Evolutionary conservation across 2,888 invertebrate genomes (phyloP), one percentile per base, ranked within the genome.

Genomic region (Tinea pellionella): DNA sequence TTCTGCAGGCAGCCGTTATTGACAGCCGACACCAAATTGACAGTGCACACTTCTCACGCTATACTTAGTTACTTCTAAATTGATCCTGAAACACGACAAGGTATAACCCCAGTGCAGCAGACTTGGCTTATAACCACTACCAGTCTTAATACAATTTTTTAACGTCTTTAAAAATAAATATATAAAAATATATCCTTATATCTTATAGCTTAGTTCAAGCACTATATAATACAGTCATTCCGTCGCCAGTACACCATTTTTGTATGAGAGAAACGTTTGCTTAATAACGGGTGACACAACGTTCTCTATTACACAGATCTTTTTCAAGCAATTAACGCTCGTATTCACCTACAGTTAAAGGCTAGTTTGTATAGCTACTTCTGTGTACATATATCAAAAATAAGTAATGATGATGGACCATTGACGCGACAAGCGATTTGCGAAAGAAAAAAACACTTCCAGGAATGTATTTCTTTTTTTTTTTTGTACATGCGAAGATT

Each of bases 321-420:
- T 15, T 15, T 2, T 15, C 37, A 9, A 47, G 2, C 47, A 47
- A 47, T 16, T 37, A 47, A 6, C 47, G 15, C 8, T 9, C 9
- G 2, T 16, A 47, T 47, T 13, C 13, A 3, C 41, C 12, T 41
- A 6, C 13, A 4, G 2, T 47, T 47, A 47, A 47, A 16, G 37
- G 37, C 9, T 37, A 37, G 37, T 24, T n/a, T 53, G 53, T 53
- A 9, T 51, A 51, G 11, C 18, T 16, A 2, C 9, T 18, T 19
- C 3, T 53, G 24, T 53, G 53, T 13, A 16, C 53, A 7, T 24
- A 2, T 24, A 53, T 53, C 24, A 47, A 47, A 47, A 9, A 24
- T 53, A 24, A 53, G 53, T 24, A 53, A 53, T 53, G 53, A 53
- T 24, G 24, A 53, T 53, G 51, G 18, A 51, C 12, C 51, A 51